Base-by-base conservation (phyloP, 2,113 vertebrate species). In the Mesembrinibis cayennensis region DNA sequence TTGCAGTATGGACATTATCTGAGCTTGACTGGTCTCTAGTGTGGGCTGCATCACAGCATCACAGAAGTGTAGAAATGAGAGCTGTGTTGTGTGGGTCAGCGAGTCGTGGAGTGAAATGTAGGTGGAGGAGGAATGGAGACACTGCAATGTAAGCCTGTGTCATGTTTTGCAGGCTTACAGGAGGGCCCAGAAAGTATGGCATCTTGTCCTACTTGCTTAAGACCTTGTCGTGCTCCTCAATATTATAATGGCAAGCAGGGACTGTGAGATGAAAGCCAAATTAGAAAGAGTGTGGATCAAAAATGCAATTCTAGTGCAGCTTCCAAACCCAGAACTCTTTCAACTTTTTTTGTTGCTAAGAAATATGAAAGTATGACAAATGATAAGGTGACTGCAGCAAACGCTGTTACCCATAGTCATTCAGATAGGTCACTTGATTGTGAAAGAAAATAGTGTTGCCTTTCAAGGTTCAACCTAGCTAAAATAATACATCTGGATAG, bases 391-490 rank as follows among this genome's bases (percentile, higher is more conserved):
- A 36, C 50, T 84, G 78, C 40, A 45, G 32, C 40, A 84, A 88
- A 77, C 13, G 1, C 0, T 0, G 0, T 85, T 67, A 67, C 50
- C 70, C 11, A 2, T 72, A 72, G 63, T 67, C 21, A 25, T 56
- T 70, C 42, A 80, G 42, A 42, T 9, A 42, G 47, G 63, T 84
- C 42, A 36, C 21, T 71, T 81, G 36, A 42, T 23, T 52, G 47
- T 72, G 70, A 72, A 77, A 67, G 53, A 66, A 91, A 58, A 56
- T 34, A 40, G 14, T 34, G 5, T 45, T 81, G 70, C 47, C 36
- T 71, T 82, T 89, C 42, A 38, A 56, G 59, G 45, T 85, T 78
- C 26, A 78, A 56, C 42, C 42, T 34, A 16, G 36, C 63, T 56
- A 56, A 91, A 88, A 62, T 9, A 47, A 67, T 91, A 21, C 25